Evolutionary conservation across 2,113 vertebrate species (phyloP).

Genomic region (Sciurus niger): DNA sequence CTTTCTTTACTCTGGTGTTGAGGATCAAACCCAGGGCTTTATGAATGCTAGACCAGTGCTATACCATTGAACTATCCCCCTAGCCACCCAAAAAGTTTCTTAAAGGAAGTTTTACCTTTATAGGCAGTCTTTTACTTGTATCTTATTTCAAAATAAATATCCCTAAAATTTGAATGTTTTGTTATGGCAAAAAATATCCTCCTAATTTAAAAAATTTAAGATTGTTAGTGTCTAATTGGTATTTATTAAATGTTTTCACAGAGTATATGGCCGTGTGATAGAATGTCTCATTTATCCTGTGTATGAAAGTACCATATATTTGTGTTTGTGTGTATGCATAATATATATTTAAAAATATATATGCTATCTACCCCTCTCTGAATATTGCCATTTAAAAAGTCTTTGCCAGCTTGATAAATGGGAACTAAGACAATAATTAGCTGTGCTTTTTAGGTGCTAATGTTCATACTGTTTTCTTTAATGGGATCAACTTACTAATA

Average conservation of each 20-base stretch:
- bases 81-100: background rate
- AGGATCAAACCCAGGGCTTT: background rate
- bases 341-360: background rate
- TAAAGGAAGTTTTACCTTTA: slow-evolving; percentile 23
- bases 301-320: background rate
- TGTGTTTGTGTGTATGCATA: background rate
- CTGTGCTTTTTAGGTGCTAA: background rate
- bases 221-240: slow-evolving; percentile 53
- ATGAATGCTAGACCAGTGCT: background rate
- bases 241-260: slow-evolving; percentile 50
- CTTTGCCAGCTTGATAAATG: background rate
- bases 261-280: background rate
- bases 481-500: background rate
- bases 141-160: slow-evolving; percentile 57
- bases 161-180: slow-evolving; percentile 38
- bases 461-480: background rate
- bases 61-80: background rate
- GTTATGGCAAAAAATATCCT: slow-evolving; percentile 13
- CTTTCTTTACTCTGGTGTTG: too few relatives aligned
- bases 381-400: background rate
- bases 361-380: background rate
- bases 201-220: background rate
- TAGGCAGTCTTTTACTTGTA: slow-evolving; percentile 50
- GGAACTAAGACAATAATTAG: background rate
- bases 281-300: background rate